Evolutionary conservation across 2,888 invertebrate species (phyloP).

Genomic region (Liodrosophila aerea): DNA sequence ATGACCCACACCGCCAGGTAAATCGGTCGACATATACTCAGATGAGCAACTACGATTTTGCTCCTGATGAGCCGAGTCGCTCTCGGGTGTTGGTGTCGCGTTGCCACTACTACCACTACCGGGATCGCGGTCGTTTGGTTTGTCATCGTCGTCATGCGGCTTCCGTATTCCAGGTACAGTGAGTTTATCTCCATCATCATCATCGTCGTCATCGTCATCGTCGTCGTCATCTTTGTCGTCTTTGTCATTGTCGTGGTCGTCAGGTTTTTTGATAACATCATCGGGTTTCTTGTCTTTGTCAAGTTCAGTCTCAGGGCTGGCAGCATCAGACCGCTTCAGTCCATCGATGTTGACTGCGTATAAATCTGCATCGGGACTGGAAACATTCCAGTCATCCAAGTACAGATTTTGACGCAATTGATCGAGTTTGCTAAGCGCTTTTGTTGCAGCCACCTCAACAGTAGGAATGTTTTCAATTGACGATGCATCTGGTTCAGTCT

Average conservation of each 20-base stretch:
- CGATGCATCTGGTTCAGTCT: slow-evolving; percentile 72
- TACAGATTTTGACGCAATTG: slow-evolving; percentile 61
- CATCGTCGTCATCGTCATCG: slow-evolving; percentile 83
- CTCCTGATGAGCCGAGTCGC: slow-evolving; percentile 51
- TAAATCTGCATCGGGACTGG: slow-evolving; percentile 46
- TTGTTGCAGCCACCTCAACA: slow-evolving; percentile 35
- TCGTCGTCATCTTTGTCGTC: slow-evolving; percentile 85
- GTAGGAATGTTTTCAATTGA: slow-evolving; percentile 64
- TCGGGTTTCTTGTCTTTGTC: slow-evolving; percentile 64
- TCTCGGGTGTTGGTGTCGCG: slow-evolving; percentile 75
- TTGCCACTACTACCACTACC: slow-evolving; percentile 85
- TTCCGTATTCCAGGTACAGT: slow-evolving; percentile 79
- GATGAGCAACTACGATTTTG: slow-evolving; percentile 83
- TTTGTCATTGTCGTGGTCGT: slow-evolving; percentile 77
- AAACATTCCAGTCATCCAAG: slow-evolving; percentile 70
- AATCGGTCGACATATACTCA: slow-evolving; percentile 87
- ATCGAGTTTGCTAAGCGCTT: slow-evolving; percentile 45
- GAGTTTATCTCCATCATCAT: slow-evolving; percentile 80
- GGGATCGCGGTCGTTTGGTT: slow-evolving; percentile 85
- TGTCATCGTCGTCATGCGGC: slow-evolving; percentile 82
- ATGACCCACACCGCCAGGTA: slow-evolving; percentile 91
- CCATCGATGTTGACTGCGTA: slow-evolving; percentile 39
- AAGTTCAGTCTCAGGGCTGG: slow-evolving; percentile 39
- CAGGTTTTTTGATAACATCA: slow-evolving; percentile 42
- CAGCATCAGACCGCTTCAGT: slow-evolving; percentile 48